phyloP scores from a whole-genome alignment of 2,888 invertebrate genomes.

The Agriopis leucophaearia region DNA sequence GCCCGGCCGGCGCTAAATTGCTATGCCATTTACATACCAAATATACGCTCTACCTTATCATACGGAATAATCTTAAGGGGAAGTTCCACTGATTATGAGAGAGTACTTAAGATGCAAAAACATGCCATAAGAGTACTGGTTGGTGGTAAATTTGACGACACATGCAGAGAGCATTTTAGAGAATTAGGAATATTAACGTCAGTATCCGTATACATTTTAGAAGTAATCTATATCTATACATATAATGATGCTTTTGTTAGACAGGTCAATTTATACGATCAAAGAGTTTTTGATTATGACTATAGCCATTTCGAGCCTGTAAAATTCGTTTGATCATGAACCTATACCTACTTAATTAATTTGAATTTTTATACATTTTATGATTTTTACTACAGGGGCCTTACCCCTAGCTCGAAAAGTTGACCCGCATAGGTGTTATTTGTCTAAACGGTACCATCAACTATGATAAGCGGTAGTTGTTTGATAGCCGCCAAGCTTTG shows the following conservation, averaged over 20 bases:
- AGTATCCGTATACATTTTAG: neutral
- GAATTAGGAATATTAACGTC: neutral
- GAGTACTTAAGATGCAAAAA: conserved; percentile 1
- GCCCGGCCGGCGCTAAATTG: no score
- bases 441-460: no score
- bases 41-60: neutral
- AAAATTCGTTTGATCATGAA: no score
- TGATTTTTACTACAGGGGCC: neutral
- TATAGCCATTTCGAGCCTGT: neutral
- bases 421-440: no score
- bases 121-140: no score
- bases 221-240: neutral
- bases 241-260: neutral
- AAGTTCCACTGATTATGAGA: neutral
- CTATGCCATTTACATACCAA: neutral
- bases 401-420: no score
- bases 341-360: no score
- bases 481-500: no score
- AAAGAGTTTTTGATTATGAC: neutral
- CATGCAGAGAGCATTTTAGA: neutral
- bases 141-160: neutral
- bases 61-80: conserved; percentile 8
- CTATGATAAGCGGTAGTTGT: no score
- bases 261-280: neutral
- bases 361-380: neutral